Base-by-base conservation (phyloP, 2,888 invertebrate genomes). In the Parnassius apollo region DNA sequence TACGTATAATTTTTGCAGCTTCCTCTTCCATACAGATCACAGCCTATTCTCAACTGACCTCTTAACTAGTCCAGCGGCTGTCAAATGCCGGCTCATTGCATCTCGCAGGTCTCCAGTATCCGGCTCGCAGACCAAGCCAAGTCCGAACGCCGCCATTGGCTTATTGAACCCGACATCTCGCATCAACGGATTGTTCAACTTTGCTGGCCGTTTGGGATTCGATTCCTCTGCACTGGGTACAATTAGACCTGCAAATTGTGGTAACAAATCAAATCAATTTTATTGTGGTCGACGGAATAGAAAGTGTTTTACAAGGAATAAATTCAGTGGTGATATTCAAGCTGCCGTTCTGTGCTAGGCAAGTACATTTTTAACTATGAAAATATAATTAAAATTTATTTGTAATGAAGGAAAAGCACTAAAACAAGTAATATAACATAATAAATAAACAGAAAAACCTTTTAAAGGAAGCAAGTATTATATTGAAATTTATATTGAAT, bases 201-300 rank as follows among this genome's bases (percentile, higher is more conserved):
- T 48, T 8, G 62, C 58, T 10, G 53, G 18, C 10, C 62, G 62
- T 42, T 62, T 62, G 11, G 62, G 49, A 9, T 44, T 25, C 13
- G 62, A 12, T 42, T 48, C 62, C 44, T 11, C 22, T 0, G 42
- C n/a, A 52, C 18, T 48, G n/a, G 13, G 11, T 25, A 4, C n/a
- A 22, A 48, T 18, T 2, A 61, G 46, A 52, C 35, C 61, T 61
- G 45, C 12, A 51, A 44, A 1, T 8, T 10, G 11, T 51, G 35
- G 35, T 35, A 35, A 1, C 35, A 35, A 35, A 35, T 35, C 35
- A 35, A 35, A 7, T 35, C 25, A 25, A 25, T 4, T 35, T 35
- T 35, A 35, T 35, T 35, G 35, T 7, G 35, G 7, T 35, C 7
- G 35, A 7, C 35, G 1, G 35, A 1, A 0, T 25, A 2, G 2